Evolutionary conservation across 2,113 vertebrate species (phyloP), one percentile per base, ranked within the genome.

Genomic region (Amphiprion percula): DNA sequence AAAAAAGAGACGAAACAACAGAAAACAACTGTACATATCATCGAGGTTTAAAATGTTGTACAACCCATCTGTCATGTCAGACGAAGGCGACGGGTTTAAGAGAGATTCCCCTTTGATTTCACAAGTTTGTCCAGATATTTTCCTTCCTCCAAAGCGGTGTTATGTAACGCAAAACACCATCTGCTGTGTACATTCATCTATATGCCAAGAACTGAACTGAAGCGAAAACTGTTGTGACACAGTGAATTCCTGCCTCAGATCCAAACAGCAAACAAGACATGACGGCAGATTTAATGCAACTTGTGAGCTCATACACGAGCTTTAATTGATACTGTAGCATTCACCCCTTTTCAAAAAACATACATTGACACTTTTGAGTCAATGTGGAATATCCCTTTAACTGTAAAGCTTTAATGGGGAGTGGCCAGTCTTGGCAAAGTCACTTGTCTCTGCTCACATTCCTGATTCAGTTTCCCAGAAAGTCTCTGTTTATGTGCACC

Each of bases 391-490:
- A 39, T 80, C 82, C 80, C 80, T 90, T 88, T 90, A 89, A 82
- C 53, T 59, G 69, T 67, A 74, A 79, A 68, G 79, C 83, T 87
- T 84, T 80, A 74, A 64, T 1, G 24, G 64, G 70, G 82, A 58
- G 83, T 12, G 79, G 81, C 69, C 15, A 0, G 16, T 19, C 47
- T 70, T 82, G 80, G 80, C 80, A 56, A 63, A 55, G 86, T 58
- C 59, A 14, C 63, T 70, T 23, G 66, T 78, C 78, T 86, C 24
- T 5, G 54, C 81, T 88, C 55, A 63, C 84, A 89, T 90, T 88
- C 86, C 87, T 81, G 68, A 77, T 55, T 74, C 50, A 46, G 66
- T 82, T 86, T 82, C 84, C 77, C 82, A 78, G 81, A 83, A 81
- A 33, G 67, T 41, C 16, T 68, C 10, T 82, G 72, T 86, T 80